A percentile compares a stretch with the other conserved stretches of the same genome.
Evolutionary conservation across 92 coral and sea anemone genomes (phyloP).

Genomic region (Siderastrea siderea): DNA sequence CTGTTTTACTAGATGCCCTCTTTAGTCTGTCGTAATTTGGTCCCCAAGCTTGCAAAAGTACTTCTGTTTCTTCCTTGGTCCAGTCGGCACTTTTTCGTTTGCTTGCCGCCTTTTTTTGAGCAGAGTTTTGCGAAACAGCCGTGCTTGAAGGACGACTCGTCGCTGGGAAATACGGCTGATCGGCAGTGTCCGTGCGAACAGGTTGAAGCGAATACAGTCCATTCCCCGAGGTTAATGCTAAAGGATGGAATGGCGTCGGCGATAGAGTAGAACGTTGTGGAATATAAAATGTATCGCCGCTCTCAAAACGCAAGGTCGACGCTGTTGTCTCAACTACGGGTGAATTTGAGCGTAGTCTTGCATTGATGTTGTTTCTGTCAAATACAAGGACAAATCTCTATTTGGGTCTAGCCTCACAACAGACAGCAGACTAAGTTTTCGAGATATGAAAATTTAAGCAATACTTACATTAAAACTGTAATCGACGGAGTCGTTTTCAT

Average conservation of each 20-base stretch:
- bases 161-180: not conserved
- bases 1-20: constrained; percentile 53
- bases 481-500: not conserved
- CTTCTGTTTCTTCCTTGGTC: constrained; percentile 49
- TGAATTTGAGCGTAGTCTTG: not conserved
- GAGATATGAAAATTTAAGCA: constrained; percentile 12
- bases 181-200: not conserved
- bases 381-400: not conserved
- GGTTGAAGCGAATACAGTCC: no score
- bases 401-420: not conserved
- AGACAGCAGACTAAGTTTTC: not conserved
- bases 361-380: constrained; percentile 4
- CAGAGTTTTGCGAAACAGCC: not conserved
- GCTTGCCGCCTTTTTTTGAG: constrained; percentile 2
- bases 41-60: constrained; percentile 63
- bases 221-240: no score
- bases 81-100: constrained; percentile 25
- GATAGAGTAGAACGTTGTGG: no score
- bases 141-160: not conserved
- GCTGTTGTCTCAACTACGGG: no score
- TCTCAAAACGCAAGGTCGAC: no score
- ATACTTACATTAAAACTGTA: constrained; percentile 14
- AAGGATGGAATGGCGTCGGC: no score
- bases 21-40: constrained; percentile 28
- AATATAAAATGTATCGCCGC: constrained; percentile 4